These are phyloP conservation scores for Circaetus cinerascens DNA, from an alignment of 2,113 vertebrate genomes.

Conservation along the genomic window DNA sequence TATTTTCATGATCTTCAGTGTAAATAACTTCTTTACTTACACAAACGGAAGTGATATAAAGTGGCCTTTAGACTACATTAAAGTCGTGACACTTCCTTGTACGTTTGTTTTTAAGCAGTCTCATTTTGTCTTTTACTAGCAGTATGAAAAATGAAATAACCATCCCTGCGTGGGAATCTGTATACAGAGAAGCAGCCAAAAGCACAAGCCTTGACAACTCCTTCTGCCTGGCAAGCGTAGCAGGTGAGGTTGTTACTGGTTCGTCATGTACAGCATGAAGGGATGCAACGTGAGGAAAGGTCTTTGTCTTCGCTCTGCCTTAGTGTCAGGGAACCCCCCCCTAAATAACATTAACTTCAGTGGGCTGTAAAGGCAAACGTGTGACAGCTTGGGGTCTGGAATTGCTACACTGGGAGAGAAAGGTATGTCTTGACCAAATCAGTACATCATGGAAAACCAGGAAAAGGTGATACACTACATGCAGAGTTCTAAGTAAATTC, in stretches of 20 bases:
- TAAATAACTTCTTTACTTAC: not conserved
- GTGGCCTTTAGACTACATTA: not conserved
- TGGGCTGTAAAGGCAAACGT: not conserved
- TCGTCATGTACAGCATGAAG: accelerated
- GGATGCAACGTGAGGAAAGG: not conserved
- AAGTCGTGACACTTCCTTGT: accelerated
- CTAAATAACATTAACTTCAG: not conserved
- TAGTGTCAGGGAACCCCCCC: not conserved
- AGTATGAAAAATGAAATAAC: not conserved
- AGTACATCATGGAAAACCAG: not conserved
- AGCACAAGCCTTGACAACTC: not conserved
- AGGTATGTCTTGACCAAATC: not conserved
- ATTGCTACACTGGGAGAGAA: not conserved
- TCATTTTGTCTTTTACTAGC: not conserved
- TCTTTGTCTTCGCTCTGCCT: not conserved
- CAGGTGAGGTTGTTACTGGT: not conserved
- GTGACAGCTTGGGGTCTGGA: not conserved
- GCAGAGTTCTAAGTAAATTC: not conserved
- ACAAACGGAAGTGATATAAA: not conserved
- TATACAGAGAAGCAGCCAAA: not conserved
- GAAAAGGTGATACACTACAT: not conserved
- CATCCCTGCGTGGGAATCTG: not conserved
- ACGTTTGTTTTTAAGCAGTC: accelerated
- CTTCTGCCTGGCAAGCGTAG: not conserved
- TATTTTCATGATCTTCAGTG: not conserved